These are phyloP conservation scores for Festucalex cinctus DNA, from an alignment of 2,113 vertebrate species.

Conservation along the genomic window DNA sequence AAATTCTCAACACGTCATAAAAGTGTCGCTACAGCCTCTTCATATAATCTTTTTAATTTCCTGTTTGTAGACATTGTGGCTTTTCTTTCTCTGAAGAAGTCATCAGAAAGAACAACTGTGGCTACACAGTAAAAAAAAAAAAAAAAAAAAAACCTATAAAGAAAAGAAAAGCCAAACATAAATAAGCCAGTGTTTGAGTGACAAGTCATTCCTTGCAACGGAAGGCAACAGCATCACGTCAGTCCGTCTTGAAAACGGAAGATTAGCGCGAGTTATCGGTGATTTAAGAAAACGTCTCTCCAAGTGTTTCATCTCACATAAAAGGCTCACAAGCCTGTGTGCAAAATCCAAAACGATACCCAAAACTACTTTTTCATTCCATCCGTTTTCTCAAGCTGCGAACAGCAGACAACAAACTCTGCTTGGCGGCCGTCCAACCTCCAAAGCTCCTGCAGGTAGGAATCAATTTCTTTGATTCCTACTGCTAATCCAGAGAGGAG, in stretches of 20 bases:
- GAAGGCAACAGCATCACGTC: slow-evolving; percentile 27
- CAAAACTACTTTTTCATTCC: slow-evolving; percentile 38
- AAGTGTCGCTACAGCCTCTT: slow-evolving; percentile 16
- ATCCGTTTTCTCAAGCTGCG: slow-evolving; percentile 29
- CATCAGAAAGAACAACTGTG: slow-evolving; percentile 20
- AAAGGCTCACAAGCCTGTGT: slow-evolving; percentile 31
- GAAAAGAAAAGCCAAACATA: slow-evolving; percentile 16
- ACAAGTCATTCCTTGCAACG: slow-evolving; percentile 20
- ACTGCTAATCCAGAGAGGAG: slow-evolving; percentile 31
- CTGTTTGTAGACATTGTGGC: slow-evolving; percentile 23
- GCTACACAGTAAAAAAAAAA: slow-evolving; percentile 16
- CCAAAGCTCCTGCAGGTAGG: slow-evolving; percentile 34
- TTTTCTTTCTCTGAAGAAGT: slow-evolving; percentile 44
- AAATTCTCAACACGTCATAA: slow-evolving; percentile 14
- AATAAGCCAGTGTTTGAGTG: slow-evolving; percentile 34
- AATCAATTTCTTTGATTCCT: slow-evolving; percentile 50
- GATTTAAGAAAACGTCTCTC: slow-evolving; percentile 40
- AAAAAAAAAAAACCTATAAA: slow-evolving; percentile 12
- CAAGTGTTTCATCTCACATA: slow-evolving; percentile 47
- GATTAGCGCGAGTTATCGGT: slow-evolving; percentile 34
- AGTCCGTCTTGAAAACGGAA: slow-evolving; percentile 24
- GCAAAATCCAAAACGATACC: slow-evolving; percentile 40
- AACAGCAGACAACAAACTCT: slow-evolving; percentile 41
- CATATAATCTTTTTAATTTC: slow-evolving; percentile 42
- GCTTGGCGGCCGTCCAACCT: slow-evolving; percentile 33